These are phyloP conservation scores for Cheirogaleus major DNA, from an alignment of 2,797 vertebrate species.

Conservation along the genomic window DNA sequence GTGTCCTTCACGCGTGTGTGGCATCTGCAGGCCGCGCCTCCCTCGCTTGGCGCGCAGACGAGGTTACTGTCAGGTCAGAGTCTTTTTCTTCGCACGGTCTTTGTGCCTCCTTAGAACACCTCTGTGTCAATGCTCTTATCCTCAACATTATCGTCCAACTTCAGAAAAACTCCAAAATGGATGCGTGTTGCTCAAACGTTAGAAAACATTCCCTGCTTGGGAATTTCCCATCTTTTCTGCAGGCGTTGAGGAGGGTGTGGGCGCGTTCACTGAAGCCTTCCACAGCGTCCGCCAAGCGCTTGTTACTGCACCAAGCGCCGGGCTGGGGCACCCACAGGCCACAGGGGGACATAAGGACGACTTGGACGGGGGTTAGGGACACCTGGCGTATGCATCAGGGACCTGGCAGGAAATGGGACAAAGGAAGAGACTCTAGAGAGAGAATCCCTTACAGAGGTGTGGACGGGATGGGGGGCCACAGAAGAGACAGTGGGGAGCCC, in stretches of 20 bases:
- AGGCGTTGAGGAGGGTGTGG: rapidly evolving
- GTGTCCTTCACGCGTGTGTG: rapidly evolving
- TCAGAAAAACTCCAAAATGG: neutral
- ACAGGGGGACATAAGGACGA: rapidly evolving
- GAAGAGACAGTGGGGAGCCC: neutral
- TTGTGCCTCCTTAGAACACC: neutral
- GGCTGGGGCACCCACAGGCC: neutral
- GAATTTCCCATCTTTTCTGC: too few species aligned
- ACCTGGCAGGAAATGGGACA: neutral
- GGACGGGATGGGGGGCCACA: neutral
- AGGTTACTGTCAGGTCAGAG: rapidly evolving
- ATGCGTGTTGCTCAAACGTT: neutral
- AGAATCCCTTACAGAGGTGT: neutral
- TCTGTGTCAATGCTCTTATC: neutral
- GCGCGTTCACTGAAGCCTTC: rapidly evolving
- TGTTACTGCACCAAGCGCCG: rapidly evolving
- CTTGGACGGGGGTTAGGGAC: neutral
- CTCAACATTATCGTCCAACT: neutral
- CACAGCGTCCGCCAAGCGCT: neutral
- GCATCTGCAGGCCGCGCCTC: rapidly evolving
- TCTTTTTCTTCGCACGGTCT: rapidly evolving
- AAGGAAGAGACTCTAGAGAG: neutral
- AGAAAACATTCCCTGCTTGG: neutral
- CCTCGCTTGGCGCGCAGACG: rapidly evolving
- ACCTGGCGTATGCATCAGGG: neutral